phyloP scores from a whole-genome alignment of 2,113 vertebrate genomes.

The Prunella himalayana region DNA sequence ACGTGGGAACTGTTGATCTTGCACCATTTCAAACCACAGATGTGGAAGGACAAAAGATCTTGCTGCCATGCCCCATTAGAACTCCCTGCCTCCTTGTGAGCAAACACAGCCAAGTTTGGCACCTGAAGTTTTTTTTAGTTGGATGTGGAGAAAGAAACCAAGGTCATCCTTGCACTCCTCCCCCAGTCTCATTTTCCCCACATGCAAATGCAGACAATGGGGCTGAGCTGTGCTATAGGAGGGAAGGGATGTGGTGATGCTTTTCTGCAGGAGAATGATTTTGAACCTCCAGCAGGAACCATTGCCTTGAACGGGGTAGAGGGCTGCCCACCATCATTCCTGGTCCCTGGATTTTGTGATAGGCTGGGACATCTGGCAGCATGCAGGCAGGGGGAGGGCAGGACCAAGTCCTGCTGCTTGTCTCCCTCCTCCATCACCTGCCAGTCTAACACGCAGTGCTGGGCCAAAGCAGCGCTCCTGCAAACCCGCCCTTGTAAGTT shows the following conservation, averaged over 20 bases:
- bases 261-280: neutral
- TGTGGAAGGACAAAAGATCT: neutral
- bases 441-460: rapidly evolving
- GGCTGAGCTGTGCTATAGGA: neutral
- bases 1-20: neutral
- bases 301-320: rapidly evolving
- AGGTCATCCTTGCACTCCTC: neutral
- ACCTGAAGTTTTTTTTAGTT: neutral
- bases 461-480: neutral
- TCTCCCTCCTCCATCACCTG: neutral
- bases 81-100: neutral
- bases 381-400: neutral
- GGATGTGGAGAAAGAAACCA: neutral
- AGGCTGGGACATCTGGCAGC: neutral
- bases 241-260: neutral
- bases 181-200: neutral
- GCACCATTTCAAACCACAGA: neutral
- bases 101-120: neutral
- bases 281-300: neutral
- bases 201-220: neutral
- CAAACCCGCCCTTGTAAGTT: neutral
- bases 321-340: neutral
- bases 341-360: neutral
- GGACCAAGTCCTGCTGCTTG: neutral
- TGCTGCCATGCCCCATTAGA: neutral